phyloP scores from a whole-genome alignment of 1,140 invertebrate species.

The Helicoverpa zea region DNA sequence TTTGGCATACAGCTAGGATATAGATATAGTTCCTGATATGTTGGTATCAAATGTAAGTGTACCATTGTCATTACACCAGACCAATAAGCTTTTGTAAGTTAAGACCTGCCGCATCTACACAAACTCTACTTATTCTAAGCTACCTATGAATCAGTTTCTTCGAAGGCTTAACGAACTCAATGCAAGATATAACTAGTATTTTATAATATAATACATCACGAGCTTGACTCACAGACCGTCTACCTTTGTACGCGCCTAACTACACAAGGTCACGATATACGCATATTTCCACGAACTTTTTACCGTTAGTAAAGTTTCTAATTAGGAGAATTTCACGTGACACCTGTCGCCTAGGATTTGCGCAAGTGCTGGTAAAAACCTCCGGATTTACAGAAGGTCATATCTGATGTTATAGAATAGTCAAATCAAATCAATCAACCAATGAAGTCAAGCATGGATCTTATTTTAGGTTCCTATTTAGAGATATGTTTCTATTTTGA shows the following conservation, averaged over 20 bases:
- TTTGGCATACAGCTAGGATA: too few species aligned
- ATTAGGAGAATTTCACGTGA: neutral
- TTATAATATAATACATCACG: neutral
- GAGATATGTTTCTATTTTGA: too few species aligned
- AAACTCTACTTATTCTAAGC: neutral
- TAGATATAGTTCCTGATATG: too few species aligned
- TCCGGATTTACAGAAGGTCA: too few species aligned
- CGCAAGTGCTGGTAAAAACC: too few species aligned
- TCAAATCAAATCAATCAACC: too few species aligned
- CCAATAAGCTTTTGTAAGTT: neutral
- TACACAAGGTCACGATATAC: neutral
- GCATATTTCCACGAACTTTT: constrained; percentile 13
- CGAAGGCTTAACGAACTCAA: constrained; percentile 24
- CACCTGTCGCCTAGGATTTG: too few species aligned
- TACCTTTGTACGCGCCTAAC: constrained; percentile 18
- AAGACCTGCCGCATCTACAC: neutral
- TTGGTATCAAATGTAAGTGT: too few species aligned
- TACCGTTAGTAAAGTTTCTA: constrained; percentile 7
- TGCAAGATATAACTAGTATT: neutral
- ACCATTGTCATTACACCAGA: neutral
- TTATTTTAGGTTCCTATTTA: too few species aligned
- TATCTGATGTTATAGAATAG: too few species aligned
- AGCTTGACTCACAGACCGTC: constrained; percentile 12
- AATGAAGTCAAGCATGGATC: too few species aligned
- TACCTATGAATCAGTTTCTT: constrained; percentile 16